A percentile compares a stretch with the other conserved stretches of the same genome.
phyloP scores from a whole-genome alignment of 1,140 invertebrate genomes.

The Phthorimaea operculella region DNA sequence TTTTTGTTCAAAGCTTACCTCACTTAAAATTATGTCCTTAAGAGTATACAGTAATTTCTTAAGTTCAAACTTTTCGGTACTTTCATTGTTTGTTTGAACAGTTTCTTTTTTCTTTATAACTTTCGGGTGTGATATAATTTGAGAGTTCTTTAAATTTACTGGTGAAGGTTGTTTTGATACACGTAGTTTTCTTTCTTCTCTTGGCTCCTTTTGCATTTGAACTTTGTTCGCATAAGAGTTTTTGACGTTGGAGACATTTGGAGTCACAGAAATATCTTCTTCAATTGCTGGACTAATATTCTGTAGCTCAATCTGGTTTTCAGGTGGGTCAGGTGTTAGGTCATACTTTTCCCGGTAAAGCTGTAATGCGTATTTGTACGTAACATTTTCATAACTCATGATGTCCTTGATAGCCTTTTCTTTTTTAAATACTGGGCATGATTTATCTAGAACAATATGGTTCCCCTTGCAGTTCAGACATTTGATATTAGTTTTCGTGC shows the following conservation, averaged over 20 bases:
- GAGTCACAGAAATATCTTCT: neutral
- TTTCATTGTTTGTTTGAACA: neutral
- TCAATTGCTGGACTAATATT: no score
- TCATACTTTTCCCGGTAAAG: neutral
- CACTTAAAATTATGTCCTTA: neutral
- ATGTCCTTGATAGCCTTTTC: conserved; percentile 22
- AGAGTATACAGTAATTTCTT: neutral
- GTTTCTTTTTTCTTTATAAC: neutral
- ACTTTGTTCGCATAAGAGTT: neutral
- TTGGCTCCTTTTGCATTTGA: neutral
- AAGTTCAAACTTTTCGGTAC: neutral
- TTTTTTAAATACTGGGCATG: conserved; percentile 21
- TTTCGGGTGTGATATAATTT: neutral
- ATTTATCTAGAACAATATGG: conserved; percentile 19
- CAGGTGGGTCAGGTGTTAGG: neutral
- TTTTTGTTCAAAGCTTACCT: neutral
- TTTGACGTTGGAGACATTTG: neutral
- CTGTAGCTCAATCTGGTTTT: neutral
- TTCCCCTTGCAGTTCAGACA: conserved; percentile 21
- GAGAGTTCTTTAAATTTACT: no score
- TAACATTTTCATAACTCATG: conserved; percentile 21
- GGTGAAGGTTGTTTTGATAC: neutral
- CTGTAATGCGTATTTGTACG: conserved; percentile 21
- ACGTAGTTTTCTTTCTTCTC: no score
- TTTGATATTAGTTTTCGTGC: conserved; percentile 18